Conservation (phyloP, 2,113 vertebrate species). For the Ammospiza caudacuta region DNA sequence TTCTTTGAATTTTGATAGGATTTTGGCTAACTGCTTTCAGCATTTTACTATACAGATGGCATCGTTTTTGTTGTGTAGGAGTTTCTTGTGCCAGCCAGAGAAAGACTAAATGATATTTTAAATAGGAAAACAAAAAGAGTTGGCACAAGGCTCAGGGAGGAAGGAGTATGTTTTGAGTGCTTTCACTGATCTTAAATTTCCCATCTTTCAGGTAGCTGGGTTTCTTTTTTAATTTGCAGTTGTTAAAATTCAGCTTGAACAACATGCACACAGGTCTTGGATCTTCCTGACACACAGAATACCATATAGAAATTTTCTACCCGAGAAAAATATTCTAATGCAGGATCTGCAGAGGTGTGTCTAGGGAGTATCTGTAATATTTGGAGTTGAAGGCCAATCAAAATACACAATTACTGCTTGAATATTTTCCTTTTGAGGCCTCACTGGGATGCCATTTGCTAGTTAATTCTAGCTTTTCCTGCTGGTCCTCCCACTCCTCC, state of each 20-base stretch:
- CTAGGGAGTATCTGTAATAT: not conserved
- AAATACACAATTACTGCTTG: not conserved
- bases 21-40: not conserved
- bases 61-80: not conserved
- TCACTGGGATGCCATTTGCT: not conserved
- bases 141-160: not conserved
- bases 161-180: not conserved
- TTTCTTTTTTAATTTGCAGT: not conserved
- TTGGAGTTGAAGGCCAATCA: not conserved
- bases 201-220: not conserved
- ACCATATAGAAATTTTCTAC: not conserved
- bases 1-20: not conserved
- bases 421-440: not conserved
- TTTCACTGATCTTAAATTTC: not conserved
- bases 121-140: not conserved
- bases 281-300: not conserved
- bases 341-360: not conserved
- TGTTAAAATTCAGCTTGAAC: not conserved
- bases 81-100: conserved; percentile 31
- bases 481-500: not conserved
- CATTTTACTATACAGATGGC: not conserved
- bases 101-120: not conserved
- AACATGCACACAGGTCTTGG: not conserved
- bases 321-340: not conserved
- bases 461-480: not conserved